These are phyloP conservation scores for Cheilosia vernalis DNA, from an alignment of 2,888 invertebrate species.

Conservation along the genomic window DNA sequence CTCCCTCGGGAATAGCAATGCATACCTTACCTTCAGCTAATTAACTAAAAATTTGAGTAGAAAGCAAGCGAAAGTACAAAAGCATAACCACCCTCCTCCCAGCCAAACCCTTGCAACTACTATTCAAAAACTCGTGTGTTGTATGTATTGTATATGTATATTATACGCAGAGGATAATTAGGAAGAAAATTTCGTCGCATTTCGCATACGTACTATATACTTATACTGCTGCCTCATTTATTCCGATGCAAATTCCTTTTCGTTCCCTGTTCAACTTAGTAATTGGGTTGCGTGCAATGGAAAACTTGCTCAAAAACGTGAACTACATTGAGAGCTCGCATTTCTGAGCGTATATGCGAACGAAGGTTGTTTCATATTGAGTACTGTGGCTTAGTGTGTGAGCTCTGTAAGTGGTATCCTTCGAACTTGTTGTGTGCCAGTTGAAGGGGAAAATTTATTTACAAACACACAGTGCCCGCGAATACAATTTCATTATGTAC, in stretches of 20 bases:
- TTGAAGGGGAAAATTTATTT: slow-evolving; percentile 33
- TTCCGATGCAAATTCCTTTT: slow-evolving; percentile 13
- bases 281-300: slow-evolving; percentile 65
- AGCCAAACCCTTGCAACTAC: slow-evolving; percentile 9
- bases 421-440: slow-evolving; percentile 39
- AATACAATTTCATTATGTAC: slow-evolving; percentile 41
- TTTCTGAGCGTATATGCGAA: background rate
- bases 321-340: slow-evolving; percentile 14
- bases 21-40: slow-evolving; percentile 43
- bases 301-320: slow-evolving; percentile 36
- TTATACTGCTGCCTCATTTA: slow-evolving; percentile 14
- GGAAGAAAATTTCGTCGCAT: slow-evolving; percentile 57
- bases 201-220: background rate
- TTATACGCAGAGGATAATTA: slow-evolving; percentile 44
- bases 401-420: slow-evolving; percentile 20
- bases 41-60: slow-evolving; percentile 59
- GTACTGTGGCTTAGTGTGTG: slow-evolving; percentile 39
- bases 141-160: slow-evolving; percentile 20
- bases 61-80: slow-evolving; percentile 26
- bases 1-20: slow-evolving; percentile 9
- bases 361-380: slow-evolving; percentile 42
- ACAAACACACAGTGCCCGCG: slow-evolving; percentile 3
- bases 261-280: slow-evolving; percentile 39
- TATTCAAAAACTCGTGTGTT: slow-evolving; percentile 24
- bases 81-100: background rate